Base-by-base conservation (phyloP, 2,113 vertebrate genomes). In the Actinemys pallida region DNA sequence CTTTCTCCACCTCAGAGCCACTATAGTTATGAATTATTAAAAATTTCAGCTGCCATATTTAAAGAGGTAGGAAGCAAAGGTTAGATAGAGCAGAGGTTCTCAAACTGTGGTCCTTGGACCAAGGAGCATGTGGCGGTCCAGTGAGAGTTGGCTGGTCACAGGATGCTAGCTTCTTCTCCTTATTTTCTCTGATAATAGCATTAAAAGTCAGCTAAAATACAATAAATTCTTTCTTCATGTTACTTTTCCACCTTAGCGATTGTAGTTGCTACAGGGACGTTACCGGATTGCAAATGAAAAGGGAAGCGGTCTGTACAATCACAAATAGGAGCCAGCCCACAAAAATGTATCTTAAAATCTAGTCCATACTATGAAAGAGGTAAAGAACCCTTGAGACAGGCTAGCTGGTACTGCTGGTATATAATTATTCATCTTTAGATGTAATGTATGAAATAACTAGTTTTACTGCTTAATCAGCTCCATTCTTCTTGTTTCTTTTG, bases 381-480 rank as follows among this genome's bases (percentile, higher is more conserved):
- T 19, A 39, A 4, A 39, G n/a, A 72, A 72, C 2, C n/a, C 9
- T 22, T 39, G 65, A 72, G 9, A 72, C 65, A 69, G 35, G 17
- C 35, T 69, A 72, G 19, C n/a, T 39, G 19, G 8, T 39, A 39
- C 4, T 72, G 19, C 39, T 72, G 19, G 9, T 72, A 72, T 22
- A 72, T 4, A 72, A 72, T 72, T 72, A 72, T 39, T 72, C 19
- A 72, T 89, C 45, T 47, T 45, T 29, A 78, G 82, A 39, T 3
- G 4, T 82, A 9, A 72, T 83, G 8, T 35, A 72, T 29, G 29
- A 57, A 90, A 84, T 83, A 50, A 17, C 0, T 65, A 12, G 24
- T 93, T 87, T 94, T 17, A 59, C 81, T 52, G 45, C 83, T 78
- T 91, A 65, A 86, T 39, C 13, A 80, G 79, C 52, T 10, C n/a